These are phyloP conservation scores for Petromus typicus DNA, from an alignment of 2,113 vertebrate species.

Conservation along the genomic window DNA sequence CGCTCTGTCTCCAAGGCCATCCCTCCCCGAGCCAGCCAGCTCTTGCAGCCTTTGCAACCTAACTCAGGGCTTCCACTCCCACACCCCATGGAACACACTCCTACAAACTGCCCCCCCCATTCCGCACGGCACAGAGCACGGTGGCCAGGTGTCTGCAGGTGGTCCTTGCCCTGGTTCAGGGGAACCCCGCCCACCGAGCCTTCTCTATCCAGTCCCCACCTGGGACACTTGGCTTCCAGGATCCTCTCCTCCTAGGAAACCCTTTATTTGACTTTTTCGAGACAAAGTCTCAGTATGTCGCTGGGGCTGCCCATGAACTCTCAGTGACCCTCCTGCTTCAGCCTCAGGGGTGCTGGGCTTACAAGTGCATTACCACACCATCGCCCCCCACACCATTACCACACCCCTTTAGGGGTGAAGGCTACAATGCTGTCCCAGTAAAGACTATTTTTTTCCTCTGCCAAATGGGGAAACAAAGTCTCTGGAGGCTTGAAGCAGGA, in stretches of 20 bases:
- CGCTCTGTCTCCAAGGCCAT: neutral
- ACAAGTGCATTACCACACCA: neutral
- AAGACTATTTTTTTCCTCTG: neutral
- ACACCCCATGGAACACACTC: neutral
- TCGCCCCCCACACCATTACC: too few relatives aligned
- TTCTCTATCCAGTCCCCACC: neutral
- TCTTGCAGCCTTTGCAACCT: neutral
- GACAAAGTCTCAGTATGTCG: neutral
- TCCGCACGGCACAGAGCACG: neutral
- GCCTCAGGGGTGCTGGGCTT: neutral
- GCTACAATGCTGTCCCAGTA: neutral
- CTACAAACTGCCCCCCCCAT: neutral
- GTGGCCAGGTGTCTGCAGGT: neutral
- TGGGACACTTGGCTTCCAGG: neutral
- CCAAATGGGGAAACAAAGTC: neutral
- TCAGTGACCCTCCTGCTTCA: neutral
- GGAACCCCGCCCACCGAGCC: neutral
- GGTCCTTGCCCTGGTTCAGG: neutral
- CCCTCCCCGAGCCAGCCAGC: neutral
- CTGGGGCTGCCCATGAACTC: neutral
- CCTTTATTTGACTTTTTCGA: neutral
- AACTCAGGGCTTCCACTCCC: slow-evolving; percentile 6
- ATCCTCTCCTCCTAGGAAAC: neutral
- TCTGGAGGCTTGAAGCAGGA: neutral
- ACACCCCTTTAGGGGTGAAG: neutral